phyloP scores from a whole-genome alignment of 2,888 invertebrate genomes.

The Furcula furcula region DNA sequence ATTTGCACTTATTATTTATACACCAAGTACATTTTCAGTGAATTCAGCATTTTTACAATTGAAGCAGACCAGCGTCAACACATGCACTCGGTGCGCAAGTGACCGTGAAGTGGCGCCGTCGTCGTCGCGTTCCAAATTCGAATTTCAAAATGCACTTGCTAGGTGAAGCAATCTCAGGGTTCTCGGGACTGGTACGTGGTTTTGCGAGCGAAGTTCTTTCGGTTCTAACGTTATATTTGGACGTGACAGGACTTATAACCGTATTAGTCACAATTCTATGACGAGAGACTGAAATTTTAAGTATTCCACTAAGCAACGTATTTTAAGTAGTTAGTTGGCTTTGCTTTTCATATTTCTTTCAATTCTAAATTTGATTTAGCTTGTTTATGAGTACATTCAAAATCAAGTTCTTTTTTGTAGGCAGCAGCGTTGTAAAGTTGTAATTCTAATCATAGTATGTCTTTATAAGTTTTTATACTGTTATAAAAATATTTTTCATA shows the following conservation, averaged over 20 bases:
- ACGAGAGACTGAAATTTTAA: constrained; percentile 45
- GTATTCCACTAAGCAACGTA: constrained; percentile 20
- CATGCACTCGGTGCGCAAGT: constrained; percentile 4
- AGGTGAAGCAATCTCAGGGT: constrained; percentile 59
- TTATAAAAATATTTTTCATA: too few species aligned
- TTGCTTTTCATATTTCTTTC: background rate
- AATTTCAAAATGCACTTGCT: constrained; percentile 55
- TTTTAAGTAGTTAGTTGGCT: constrained; percentile 3
- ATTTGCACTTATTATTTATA: too few species aligned
- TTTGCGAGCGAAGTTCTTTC: constrained; percentile 37
- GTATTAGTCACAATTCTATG: constrained; percentile 52
- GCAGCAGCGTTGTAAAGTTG: too few species aligned
- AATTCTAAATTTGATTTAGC: background rate
- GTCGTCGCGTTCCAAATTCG: constrained; percentile 39
- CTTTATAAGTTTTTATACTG: too few species aligned
- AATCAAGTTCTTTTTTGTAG: too few species aligned
- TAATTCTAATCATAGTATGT: too few species aligned
- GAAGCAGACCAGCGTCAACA: too few species aligned
- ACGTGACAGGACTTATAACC: constrained; percentile 64
- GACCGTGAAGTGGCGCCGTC: constrained; percentile 34
- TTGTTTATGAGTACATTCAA: too few species aligned
- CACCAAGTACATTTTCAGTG: too few species aligned
- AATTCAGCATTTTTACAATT: too few species aligned
- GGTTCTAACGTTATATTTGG: constrained; percentile 48
- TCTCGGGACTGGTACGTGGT: constrained; percentile 40